phyloP scores from a whole-genome alignment of 2,888 invertebrate genomes.

The Smittia aterrima region DNA sequence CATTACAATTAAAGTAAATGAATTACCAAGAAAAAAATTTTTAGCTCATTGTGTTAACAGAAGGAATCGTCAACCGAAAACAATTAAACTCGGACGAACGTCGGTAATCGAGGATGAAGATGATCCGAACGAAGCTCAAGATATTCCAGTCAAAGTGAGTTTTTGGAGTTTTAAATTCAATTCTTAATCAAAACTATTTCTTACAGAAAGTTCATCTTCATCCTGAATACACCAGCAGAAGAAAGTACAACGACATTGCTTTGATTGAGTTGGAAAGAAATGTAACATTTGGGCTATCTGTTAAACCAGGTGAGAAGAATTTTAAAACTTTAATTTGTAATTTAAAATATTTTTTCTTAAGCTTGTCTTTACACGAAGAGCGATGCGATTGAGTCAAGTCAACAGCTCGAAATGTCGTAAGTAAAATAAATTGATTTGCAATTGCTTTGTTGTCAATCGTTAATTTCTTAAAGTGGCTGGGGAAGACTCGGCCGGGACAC shows the following conservation, averaged over 20 bases:
- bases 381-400: too few species aligned
- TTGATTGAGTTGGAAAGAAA: slow-evolving; percentile 43
- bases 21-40: slow-evolving; percentile 10
- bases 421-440: too few species aligned
- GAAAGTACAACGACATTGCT: slow-evolving; percentile 46
- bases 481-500: background rate
- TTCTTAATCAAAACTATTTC: background rate
- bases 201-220: slow-evolving; percentile 43
- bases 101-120: background rate
- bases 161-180: background rate
- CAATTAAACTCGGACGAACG: slow-evolving; percentile 43
- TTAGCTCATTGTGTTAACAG: slow-evolving; percentile 44
- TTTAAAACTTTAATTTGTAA: too few species aligned
- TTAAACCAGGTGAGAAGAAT: too few species aligned
- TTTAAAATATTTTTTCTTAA: too few species aligned
- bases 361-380: too few species aligned
- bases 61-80: slow-evolving; percentile 19
- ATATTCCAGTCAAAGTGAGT: background rate
- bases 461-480: background rate
- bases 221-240: slow-evolving; percentile 39
- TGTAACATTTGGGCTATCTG: slow-evolving; percentile 40
- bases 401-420: too few species aligned
- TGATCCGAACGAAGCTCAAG: background rate
- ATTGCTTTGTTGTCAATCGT: too few species aligned
- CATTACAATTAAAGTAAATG: background rate